Evolutionary conservation across 1,140 invertebrate genomes (phyloP).

Genomic region (Cyphomyrmex costatus): DNA sequence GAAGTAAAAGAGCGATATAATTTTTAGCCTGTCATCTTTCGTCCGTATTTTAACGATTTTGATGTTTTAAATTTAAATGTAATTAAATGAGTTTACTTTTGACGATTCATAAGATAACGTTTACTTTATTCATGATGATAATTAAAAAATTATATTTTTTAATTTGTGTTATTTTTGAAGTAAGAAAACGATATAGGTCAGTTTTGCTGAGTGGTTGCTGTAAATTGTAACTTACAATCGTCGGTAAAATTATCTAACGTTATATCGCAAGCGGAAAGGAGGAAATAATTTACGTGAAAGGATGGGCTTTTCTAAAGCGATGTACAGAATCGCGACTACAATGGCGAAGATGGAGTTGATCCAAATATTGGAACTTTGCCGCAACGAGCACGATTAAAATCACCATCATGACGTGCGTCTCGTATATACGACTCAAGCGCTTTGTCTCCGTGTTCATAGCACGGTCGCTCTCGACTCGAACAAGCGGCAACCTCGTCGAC

Average conservation of each 20-base stretch:
- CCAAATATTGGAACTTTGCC: slow-evolving; percentile 47
- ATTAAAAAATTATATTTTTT: no score
- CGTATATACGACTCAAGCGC: slow-evolving; percentile 44
- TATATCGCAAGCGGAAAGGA: neutral
- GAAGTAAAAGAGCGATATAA: no score
- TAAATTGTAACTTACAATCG: neutral
- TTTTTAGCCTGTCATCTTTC: no score
- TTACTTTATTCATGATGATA: no score
- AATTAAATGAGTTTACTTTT: no score
- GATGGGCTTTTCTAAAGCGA: neutral
- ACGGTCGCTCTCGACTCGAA: slow-evolving; percentile 55
- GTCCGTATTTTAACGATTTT: no score
- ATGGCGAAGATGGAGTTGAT: slow-evolving; percentile 20
- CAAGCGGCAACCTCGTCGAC: slow-evolving; percentile 62
- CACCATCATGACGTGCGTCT: slow-evolving; percentile 32
- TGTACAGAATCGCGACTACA: neutral
- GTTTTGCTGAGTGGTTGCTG: neutral
- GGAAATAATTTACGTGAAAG: neutral
- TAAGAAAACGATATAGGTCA: no score
- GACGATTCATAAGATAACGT: no score
- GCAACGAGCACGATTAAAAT: slow-evolving; percentile 61
- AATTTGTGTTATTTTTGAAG: no score
- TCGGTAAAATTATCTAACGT: neutral
- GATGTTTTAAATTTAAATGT: no score
- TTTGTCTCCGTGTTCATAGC: slow-evolving; percentile 49